Conservation (phyloP, 2,113 vertebrate species). For the Falcunculus frontatus region DNA sequence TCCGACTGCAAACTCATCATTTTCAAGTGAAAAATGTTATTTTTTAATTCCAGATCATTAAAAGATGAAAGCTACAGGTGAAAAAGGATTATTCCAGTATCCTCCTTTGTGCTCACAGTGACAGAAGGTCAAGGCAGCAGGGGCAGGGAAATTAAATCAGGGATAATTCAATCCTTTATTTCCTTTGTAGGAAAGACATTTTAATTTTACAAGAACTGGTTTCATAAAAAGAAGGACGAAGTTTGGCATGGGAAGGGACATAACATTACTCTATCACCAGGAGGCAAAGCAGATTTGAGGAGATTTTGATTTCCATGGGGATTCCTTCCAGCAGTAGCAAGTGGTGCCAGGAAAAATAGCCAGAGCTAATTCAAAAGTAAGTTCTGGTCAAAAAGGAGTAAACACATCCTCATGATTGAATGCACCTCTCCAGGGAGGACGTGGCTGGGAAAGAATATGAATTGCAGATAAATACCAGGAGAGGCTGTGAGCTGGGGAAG, state of each 20-base stretch:
- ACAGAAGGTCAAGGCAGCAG: not conserved
- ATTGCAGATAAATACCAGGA: not conserved
- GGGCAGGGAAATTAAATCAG: not conserved
- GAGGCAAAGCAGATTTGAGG: not conserved
- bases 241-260: not conserved
- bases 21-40: not conserved
- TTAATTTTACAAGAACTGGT: not conserved
- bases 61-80: not conserved
- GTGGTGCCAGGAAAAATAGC: not conserved
- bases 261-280: not conserved
- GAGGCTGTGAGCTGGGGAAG: not conserved
- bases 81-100: not conserved
- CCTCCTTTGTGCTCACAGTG: not conserved
- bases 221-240: not conserved
- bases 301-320: not conserved
- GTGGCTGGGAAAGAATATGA: not conserved
- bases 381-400: not conserved
- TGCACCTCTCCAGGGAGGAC: not conserved
- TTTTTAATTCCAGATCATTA: not conserved
- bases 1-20: not conserved
- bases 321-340: not conserved
- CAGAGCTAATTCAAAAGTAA: not conserved
- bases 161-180: not conserved
- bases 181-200: not conserved
- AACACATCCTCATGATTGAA: not conserved